Base-by-base conservation (phyloP, 1,140 invertebrate genomes). In the Nasonia vitripennis region DNA sequence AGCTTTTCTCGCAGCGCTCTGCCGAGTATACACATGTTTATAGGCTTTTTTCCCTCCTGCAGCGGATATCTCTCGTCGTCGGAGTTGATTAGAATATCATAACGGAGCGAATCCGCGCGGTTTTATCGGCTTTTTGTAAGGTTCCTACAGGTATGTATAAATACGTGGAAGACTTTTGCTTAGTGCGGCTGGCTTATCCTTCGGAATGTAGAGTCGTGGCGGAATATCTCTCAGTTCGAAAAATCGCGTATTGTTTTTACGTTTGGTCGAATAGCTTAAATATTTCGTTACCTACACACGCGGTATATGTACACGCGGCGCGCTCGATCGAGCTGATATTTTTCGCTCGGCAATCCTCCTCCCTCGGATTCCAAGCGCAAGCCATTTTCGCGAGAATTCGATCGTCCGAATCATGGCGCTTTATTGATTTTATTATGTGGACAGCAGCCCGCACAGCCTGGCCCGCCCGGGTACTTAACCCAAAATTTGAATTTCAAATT, bases 161-260 rank as follows among this genome's bases (percentile, higher is more conserved):
- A 81, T 85, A 75, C 62, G 48, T 85, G 84, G 84, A 85, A 85
- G 84, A 85, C 84, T 85, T 85, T 51, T 23, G 9, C 41, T 84
- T 78, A 73, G 83, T 55, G 68, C 67, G 70, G 67, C 41, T 51
- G 45, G 0, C 17, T 37, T 37, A 17, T 62, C 55, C n/a, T 41
- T 70, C 7, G 41, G 17, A 68, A 80, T 80, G 27, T 41, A 80
- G 14, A 80, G 55, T 70, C 55, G 7, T 80, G 27, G 7, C 70
- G 27, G 20, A 81, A 48, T 27, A 73, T 81, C 34, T 11, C 68
- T 71, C 68, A 0, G 23, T 14, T 27, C 12, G 27, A 10, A 71
- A 34, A 71, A 6, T 6, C 6, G 55, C 55, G 20, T 62, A 62
- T 48, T 48, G 5, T 48, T 11, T 48, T 48, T 48, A 10, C 11